phyloP scores from a whole-genome alignment of 2,113 vertebrate genomes.

The Zootoca vivipara region DNA sequence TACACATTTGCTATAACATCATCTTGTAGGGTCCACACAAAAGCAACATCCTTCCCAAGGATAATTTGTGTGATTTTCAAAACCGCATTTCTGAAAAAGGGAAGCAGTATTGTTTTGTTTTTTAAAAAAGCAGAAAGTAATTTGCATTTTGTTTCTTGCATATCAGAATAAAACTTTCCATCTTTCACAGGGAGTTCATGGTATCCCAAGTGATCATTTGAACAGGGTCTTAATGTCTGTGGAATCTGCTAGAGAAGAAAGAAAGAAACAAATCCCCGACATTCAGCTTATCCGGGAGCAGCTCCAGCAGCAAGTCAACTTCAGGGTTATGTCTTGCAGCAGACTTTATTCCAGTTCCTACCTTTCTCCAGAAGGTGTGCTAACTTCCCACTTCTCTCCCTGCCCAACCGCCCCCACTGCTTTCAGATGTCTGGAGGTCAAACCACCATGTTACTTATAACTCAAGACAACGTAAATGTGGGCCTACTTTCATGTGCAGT shows the following conservation, averaged over 20 bases:
- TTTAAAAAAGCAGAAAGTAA: not conserved
- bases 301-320: conserved; percentile 70
- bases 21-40: not conserved
- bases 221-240: conserved; percentile 65
- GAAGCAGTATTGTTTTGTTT: not conserved
- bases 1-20: not conserved
- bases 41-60: not conserved
- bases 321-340: conserved; percentile 62
- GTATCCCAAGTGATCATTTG: conserved; percentile 74
- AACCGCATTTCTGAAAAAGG: not conserved
- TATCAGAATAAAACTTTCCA: not conserved
- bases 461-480: not conserved
- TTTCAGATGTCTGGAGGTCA: too few species aligned
- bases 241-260: conserved; percentile 64
- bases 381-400: too few species aligned
- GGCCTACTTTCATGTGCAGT: not conserved
- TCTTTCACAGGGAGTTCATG: conserved; percentile 67
- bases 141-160: not conserved
- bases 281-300: conserved; percentile 72
- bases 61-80: not conserved
- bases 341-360: conserved; percentile 25
- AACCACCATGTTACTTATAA: not conserved
- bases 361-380: conserved; percentile 42
- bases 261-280: conserved; percentile 66
- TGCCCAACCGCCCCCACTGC: not conserved